phyloP scores from a whole-genome alignment of 2,888 invertebrate genomes.

The Yponomeuta sedellus region DNA sequence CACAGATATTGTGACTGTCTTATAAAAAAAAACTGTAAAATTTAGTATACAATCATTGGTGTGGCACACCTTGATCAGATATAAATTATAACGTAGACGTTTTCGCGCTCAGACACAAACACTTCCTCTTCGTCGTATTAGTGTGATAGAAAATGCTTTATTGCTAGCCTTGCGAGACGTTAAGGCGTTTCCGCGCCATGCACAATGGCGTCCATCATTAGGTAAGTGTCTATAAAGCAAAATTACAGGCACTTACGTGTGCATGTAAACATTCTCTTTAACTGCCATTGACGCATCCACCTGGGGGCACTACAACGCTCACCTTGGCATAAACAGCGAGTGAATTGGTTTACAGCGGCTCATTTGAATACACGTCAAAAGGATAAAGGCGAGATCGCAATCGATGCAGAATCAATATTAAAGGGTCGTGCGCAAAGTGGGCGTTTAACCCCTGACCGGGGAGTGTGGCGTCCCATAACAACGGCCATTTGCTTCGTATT shows the following conservation, averaged over 20 bases:
- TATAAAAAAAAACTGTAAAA: no score
- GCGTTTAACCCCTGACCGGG: slow-evolving; percentile 63
- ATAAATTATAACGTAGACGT: no score
- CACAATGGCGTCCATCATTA: not conserved
- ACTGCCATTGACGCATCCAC: slow-evolving; percentile 2
- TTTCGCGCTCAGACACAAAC: not conserved
- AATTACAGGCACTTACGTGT: not conserved
- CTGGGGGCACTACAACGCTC: not conserved
- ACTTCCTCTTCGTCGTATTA: not conserved
- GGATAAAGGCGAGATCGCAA: slow-evolving; percentile 45
- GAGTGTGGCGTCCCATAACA: slow-evolving; percentile 5
- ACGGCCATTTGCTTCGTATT: slow-evolving; percentile 12
- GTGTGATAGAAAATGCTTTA: not conserved
- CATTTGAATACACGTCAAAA: slow-evolving; percentile 13
- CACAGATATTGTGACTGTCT: no score
- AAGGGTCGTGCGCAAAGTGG: slow-evolving; percentile 69
- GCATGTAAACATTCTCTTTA: slow-evolving; percentile 1
- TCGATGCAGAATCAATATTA: slow-evolving; percentile 68
- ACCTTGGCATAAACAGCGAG: not conserved
- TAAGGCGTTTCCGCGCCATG: not conserved
- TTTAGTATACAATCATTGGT: no score
- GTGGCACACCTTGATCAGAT: no score
- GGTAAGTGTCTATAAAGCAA: not conserved
- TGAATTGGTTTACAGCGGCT: not conserved
- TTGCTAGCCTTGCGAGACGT: not conserved